Base-by-base conservation (phyloP, 2,888 invertebrate species). In the Entomobrya proxima region DNA sequence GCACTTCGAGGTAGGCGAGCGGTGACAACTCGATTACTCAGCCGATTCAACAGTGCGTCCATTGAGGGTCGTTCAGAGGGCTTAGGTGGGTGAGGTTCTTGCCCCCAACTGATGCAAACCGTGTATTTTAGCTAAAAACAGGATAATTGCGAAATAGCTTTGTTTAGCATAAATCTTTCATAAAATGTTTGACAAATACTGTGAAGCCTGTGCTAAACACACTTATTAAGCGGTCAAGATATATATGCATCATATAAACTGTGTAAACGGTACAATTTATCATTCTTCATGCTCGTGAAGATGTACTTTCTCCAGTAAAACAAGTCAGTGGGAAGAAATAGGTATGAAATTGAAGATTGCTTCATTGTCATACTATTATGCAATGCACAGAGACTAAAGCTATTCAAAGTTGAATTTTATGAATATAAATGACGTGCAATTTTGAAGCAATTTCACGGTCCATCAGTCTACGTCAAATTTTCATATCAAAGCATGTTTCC, bases 41-140 rank as follows among this genome's bases (percentile, higher is more conserved):
- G 35, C 3, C 85, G 67, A 2, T 40, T 44, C 13, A 77, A 37
- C 35, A 88, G 55, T 15, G 85, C 87, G 0, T 80, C 86, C 1
- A 58, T 7, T 2, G 83, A 85, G 0, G 82, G 86, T 35, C 37
- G 18, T 15, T 81, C 77, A 15, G 77, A 24, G 24, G 80, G 83
- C 24, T n/a, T 80, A 47, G 61, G 30, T 52, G 74, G 64, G 1
- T 24, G 75, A 32, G 67, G 44, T 44, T 72, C 55, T 55, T 76
- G 72, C 9, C 88, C 89, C 88, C 87, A 88, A 77, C 85, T 88
- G 61, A 89, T 55, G 75, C 89, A 89, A 27, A 89, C 44, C n/a
- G 87, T 88, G 64, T 85, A 88, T 50, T 67, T 85, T 40, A 89
- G 67, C 89, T 89, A 79, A 13, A 86, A 40, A 67, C 30, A 58